Evolutionary conservation across 2,888 invertebrate species (phyloP).

Genomic region (Andrena bicolor): DNA sequence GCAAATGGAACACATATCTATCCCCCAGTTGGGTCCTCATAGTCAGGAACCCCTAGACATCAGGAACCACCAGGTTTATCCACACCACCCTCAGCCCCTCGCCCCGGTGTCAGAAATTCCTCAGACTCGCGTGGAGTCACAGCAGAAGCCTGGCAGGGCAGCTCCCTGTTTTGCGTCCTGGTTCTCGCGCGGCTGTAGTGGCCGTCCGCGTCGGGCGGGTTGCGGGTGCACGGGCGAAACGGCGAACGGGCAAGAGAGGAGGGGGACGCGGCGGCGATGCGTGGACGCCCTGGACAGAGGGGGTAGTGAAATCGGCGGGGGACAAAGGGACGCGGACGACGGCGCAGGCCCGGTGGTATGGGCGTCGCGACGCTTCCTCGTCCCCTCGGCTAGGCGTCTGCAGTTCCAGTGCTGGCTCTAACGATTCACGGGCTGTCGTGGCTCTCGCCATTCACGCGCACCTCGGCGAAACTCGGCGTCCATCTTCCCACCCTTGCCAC

Average conservation of each 20-base stretch:
- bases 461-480: constrained; percentile 61
- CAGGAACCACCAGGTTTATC: too few relatives aligned
- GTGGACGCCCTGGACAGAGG: constrained; percentile 20
- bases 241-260: too few relatives aligned
- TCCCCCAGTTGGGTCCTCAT: too few relatives aligned
- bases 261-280: background rate
- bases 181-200: background rate
- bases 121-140: constrained; percentile 5
- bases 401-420: constrained; percentile 67
- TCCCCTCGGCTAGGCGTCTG: constrained; percentile 49
- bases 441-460: constrained; percentile 65
- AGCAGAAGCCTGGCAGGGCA: background rate
- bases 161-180: too few relatives aligned
- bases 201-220: constrained; percentile 7
- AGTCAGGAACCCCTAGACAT: too few relatives aligned
- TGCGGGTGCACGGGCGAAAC: constrained; percentile 14
- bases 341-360: constrained; percentile 68
- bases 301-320: constrained; percentile 50
- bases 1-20: too few relatives aligned
- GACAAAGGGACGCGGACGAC: constrained; percentile 71
- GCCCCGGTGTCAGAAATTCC: background rate
- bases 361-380: constrained; percentile 74
- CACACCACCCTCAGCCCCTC: too few relatives aligned
- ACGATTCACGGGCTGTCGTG: constrained; percentile 66
- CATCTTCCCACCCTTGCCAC: constrained; percentile 19